Conservation (phyloP, 2,113 vertebrate genomes). For the Microtus oregoni region DNA sequence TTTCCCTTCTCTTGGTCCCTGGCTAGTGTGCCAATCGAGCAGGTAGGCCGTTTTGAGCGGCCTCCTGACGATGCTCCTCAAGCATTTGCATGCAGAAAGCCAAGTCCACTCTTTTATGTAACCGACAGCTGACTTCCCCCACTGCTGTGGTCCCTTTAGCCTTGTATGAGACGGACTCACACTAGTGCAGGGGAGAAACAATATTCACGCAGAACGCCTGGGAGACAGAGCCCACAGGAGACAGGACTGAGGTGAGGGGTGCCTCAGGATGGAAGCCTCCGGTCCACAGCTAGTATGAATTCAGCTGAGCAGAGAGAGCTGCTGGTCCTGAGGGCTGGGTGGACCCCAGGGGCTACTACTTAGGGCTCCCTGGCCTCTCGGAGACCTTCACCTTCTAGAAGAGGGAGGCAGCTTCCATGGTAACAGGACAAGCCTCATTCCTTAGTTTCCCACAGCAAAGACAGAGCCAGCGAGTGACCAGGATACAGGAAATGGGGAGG, state of each 20-base stretch:
- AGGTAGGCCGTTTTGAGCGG: background rate
- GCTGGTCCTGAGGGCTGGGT: too few relatives aligned
- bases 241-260: background rate
- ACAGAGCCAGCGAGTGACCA: background rate
- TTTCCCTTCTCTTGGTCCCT: background rate
- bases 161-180: background rate
- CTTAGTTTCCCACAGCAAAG: background rate
- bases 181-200: background rate
- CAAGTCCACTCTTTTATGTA: background rate
- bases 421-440: constrained; percentile 1
- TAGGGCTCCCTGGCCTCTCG: background rate
- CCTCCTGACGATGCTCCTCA: background rate
- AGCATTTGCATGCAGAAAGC: background rate
- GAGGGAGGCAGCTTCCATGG: background rate
- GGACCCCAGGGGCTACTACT: background rate
- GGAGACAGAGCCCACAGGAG: background rate
- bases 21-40: background rate
- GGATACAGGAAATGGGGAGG: constrained; percentile 19
- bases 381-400: constrained; percentile 4
- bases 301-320: background rate
- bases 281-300: background rate
- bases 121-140: background rate
- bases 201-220: background rate
- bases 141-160: background rate
- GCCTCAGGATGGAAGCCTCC: background rate